These are phyloP conservation scores for Temnothorax unifasciatus DNA, from an alignment of 2,888 invertebrate species.

Conservation along the genomic window DNA sequence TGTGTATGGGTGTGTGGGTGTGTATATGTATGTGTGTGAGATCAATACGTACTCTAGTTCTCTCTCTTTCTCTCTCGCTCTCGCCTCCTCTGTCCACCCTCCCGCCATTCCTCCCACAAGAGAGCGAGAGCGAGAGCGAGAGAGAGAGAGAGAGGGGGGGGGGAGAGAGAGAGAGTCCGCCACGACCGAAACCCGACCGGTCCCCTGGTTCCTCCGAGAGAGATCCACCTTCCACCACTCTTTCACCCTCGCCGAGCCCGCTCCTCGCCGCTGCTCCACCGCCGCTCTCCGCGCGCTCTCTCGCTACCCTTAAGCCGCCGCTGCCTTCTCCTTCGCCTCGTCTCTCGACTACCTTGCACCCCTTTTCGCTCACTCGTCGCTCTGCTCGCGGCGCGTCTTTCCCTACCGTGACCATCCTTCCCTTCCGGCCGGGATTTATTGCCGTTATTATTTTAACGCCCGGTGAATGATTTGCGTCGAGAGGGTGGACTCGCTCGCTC, in stretches of 20 bases:
- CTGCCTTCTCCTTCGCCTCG: conserved; percentile 39
- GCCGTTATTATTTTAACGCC: conserved; percentile 73
- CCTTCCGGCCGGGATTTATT: conserved; percentile 39
- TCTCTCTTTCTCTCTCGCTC: conserved; percentile 60
- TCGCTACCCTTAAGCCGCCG: conserved; percentile 38
- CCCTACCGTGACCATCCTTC: neutral
- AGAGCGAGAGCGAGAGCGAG: neutral
- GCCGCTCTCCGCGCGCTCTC: neutral
- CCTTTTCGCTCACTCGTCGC: conserved; percentile 46
- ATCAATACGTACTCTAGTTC: conserved; percentile 80
- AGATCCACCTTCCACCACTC: conserved; percentile 47
- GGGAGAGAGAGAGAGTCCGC: conserved; percentile 22
- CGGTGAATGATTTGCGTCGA: conserved; percentile 45
- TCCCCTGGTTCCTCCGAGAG: conserved; percentile 57
- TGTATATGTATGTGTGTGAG: conserved; percentile 52
- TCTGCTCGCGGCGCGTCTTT: conserved; percentile 17
- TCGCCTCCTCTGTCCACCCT: conserved; percentile 38
- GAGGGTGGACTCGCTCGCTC: conserved; percentile 12
- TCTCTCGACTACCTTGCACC: conserved; percentile 36
- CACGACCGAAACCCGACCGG: conserved; percentile 65
- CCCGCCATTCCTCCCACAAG: conserved; percentile 32
- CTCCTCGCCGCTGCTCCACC: conserved; percentile 12
- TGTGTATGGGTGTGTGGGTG: neutral
- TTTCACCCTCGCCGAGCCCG: conserved; percentile 41
- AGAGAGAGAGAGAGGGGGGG: neutral